Evolutionary conservation across 2,797 vertebrate genomes (phyloP).

Genomic region (Etheostoma perlongum): DNA sequence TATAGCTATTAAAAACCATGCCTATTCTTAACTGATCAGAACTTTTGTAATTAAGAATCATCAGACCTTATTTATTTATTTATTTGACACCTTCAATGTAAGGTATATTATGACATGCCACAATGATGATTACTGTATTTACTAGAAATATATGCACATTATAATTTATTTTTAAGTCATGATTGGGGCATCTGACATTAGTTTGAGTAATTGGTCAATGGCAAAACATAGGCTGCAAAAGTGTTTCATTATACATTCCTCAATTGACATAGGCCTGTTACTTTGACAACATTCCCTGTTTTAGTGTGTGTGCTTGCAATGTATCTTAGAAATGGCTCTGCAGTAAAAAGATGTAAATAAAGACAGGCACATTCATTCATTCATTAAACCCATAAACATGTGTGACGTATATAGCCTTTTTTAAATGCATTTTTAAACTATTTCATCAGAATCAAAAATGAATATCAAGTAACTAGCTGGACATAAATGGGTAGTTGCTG

Average conservation of each 20-base stretch:
- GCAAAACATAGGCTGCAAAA: too few species aligned
- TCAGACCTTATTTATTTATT: neutral
- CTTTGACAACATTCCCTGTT: too few species aligned
- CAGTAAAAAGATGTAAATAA: too few species aligned
- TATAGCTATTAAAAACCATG: neutral
- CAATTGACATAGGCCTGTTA: too few species aligned
- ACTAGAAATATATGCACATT: neutral
- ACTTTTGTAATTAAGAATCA: neutral
- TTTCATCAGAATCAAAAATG: neutral
- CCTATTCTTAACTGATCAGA: neutral
- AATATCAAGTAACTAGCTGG: neutral
- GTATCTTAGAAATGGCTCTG: too few species aligned
- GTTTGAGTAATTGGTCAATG: too few species aligned
- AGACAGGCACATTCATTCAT: neutral
- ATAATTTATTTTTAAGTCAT: neutral
- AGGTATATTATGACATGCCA: neutral
- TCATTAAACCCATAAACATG: neutral
- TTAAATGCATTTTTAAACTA: neutral
- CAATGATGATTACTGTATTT: neutral
- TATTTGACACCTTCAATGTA: neutral
- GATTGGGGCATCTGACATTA: too few species aligned
- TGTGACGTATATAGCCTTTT: neutral
- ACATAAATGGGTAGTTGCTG: too few species aligned
- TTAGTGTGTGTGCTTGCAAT: too few species aligned
- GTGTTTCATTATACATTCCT: too few species aligned